phyloP scores from a whole-genome alignment of 30 jellyfish, hydroid and myxozoan species.

The Catostylus mosaicus region DNA sequence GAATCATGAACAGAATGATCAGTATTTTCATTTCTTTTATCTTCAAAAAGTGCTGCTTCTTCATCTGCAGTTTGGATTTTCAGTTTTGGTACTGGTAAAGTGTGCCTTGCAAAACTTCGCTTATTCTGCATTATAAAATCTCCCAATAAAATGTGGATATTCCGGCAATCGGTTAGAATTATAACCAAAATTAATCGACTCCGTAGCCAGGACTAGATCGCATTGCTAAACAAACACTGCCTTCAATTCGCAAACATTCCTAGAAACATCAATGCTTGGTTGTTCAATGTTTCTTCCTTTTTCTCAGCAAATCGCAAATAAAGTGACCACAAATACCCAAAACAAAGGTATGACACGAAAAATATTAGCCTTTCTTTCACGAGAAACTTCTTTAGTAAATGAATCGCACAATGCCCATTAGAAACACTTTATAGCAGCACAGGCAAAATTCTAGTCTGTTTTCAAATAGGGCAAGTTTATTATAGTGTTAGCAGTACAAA shows the following conservation, averaged over 20 bases:
- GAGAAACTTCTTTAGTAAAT: too few relatives aligned
- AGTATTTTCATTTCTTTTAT: background rate
- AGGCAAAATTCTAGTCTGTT: background rate
- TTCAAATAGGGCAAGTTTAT: background rate
- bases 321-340: too few relatives aligned
- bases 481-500: background rate
- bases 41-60: background rate
- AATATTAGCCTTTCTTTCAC: too few relatives aligned
- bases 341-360: too few relatives aligned
- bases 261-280: background rate
- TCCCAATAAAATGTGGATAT: background rate
- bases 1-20: conserved; percentile 6
- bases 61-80: conserved; percentile 41
- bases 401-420: background rate
- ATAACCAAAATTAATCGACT: background rate
- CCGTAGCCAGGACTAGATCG: too few relatives aligned
- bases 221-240: too few relatives aligned
- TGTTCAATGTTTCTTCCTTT: background rate
- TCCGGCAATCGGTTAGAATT: background rate
- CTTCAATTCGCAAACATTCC: too few relatives aligned
- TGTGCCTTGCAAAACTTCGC: conserved; percentile 1
- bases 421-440: background rate
- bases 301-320: too few relatives aligned
- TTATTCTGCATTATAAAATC: conserved; percentile 19
- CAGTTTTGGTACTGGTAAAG: conserved; percentile 58